A percentile compares a stretch with the other conserved stretches of the same genome.
Evolutionary conservation across 1,140 invertebrate genomes (phyloP).

Genomic region (Orussus abietinus): DNA sequence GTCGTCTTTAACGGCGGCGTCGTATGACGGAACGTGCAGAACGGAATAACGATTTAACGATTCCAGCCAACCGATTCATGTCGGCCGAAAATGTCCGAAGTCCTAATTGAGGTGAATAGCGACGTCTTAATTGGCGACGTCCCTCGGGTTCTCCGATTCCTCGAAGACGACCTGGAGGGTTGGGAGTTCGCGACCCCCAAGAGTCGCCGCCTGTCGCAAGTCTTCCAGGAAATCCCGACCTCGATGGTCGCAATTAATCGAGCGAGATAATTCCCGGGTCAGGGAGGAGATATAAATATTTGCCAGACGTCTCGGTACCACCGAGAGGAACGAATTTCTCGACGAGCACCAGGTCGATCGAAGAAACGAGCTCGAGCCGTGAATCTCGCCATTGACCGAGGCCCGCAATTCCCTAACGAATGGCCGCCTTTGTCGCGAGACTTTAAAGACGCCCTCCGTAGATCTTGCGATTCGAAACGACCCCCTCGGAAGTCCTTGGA

Average conservation of each 20-base stretch:
- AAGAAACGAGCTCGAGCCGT: no score
- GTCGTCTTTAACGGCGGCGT: neutral
- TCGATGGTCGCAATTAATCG: slow-evolving; percentile 30
- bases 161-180: neutral
- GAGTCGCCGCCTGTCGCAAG: no score
- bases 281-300: slow-evolving; percentile 6
- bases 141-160: slow-evolving; percentile 12
- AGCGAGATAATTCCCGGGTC: slow-evolving; percentile 23
- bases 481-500: slow-evolving; percentile 1
- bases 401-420: no score
- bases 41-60: neutral
- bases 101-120: no score
- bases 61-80: no score
- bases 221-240: slow-evolving; percentile 25
- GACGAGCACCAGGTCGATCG: no score
- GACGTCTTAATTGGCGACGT: slow-evolving; percentile 33
- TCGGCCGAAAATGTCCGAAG: no score
- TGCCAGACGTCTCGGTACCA: no score
- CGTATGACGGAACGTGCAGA: neutral
- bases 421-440: neutral
- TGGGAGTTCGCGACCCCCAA: no score
- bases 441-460: neutral
- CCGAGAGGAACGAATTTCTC: no score
- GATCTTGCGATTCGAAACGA: no score
- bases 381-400: no score